Conservation (phyloP, 2,113 vertebrate species). For the Pan paniscus region DNA sequence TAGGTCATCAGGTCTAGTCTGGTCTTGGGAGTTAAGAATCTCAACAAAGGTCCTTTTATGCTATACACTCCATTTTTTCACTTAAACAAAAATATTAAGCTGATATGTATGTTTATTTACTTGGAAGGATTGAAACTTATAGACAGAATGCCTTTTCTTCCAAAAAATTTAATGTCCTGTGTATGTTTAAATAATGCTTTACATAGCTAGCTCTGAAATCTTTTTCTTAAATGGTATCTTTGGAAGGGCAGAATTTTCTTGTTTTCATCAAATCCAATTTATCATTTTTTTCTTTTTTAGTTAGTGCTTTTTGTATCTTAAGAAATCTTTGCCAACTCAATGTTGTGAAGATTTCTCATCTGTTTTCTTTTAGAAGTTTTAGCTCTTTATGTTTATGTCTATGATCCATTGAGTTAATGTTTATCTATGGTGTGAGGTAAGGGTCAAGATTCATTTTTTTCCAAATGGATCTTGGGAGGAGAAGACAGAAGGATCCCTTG, state of each 20-base stretch:
- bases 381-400: background rate
- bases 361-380: background rate
- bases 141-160: background rate
- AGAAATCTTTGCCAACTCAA: background rate
- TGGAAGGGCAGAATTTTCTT: background rate
- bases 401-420: background rate
- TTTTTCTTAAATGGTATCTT: background rate
- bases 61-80: background rate
- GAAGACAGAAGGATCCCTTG: too few species aligned
- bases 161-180: background rate
- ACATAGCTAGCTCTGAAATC: background rate
- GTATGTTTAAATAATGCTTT: conserved; percentile 1
- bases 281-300: background rate
- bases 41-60: background rate
- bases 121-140: background rate
- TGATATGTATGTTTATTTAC: background rate
- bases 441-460: background rate
- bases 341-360: background rate
- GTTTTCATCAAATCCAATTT: background rate
- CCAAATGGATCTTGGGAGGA: background rate
- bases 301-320: background rate
- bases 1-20: background rate
- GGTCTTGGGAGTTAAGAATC: background rate
- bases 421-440: background rate
- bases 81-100: background rate